Evolutionary conservation across 2,888 invertebrate genomes (phyloP), one percentile per base, ranked within the genome.

Genomic region (Drosophila quinaria): DNA sequence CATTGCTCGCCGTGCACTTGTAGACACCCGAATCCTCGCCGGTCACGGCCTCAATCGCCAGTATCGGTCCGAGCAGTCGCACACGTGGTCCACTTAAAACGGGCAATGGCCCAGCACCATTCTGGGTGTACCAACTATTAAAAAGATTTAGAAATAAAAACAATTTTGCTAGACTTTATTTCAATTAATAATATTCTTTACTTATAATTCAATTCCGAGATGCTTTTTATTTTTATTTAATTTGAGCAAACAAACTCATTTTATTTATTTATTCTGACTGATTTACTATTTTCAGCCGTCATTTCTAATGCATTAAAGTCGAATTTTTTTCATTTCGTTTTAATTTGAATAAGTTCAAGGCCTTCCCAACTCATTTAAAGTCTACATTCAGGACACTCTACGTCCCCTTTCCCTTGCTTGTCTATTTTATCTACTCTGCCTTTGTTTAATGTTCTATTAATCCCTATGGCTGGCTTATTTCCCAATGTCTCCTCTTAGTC

Each of bases 1-100:
- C 94, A 92, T 96, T 96, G 41, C 95, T 94, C 2, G 95, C 95
- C 2, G 95, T 93, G 90, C 96, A 96, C 68, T 95, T 94, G 91
- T 96, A 96, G 47, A 92, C 90, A 4, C 96, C 96, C 35, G 94
- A 94, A 91, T 96, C 96, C 87, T 95, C 95, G 15, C 94, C 93
- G 1, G 95, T 95, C 11, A 95, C 95, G 6, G 95, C 95, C 91
- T 96, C 96, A 68, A 96, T 94, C 9, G 95, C 95, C 50, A 96
- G 90, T 29, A 96, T 95, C 0, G 96, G 95, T 0, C 96, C 96
- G 1, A 95, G 93, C 50, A 96, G 94, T 25, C 95, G 94, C 31
- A 95, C 94, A 67, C 95, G 93, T 1, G 95, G 95, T 4, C 95
- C 95, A 33, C 95, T 94, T 10, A 94, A 92, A 10, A 95, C 94